These are phyloP conservation scores for Lycopodina hypogea DNA, from an alignment of 37 sponge, comb jelly and placozoan species.

Conservation along the genomic window DNA sequence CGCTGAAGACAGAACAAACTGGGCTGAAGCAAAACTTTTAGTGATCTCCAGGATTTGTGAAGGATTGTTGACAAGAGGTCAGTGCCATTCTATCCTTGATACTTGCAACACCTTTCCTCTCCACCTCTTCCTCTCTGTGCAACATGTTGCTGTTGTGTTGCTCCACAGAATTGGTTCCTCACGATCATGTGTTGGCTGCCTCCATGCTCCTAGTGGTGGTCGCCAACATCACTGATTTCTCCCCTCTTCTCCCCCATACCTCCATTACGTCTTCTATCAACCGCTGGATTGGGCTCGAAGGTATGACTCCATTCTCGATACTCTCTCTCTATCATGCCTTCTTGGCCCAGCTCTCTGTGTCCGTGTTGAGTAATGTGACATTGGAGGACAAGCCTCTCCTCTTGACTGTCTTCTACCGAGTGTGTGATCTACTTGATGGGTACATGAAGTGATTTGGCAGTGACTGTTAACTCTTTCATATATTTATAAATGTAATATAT, in stretches of 20 bases:
- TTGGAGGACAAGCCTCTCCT: constrained; percentile 11
- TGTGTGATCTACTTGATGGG: constrained; percentile 29
- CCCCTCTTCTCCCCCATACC: not conserved
- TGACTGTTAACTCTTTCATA: too few relatives aligned
- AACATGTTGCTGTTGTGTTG: not conserved
- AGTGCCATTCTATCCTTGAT: too few relatives aligned
- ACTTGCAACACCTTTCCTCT: too few relatives aligned
- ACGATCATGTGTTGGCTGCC: constrained; percentile 26
- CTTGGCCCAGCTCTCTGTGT: constrained; percentile 46
- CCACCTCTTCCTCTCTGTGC: not conserved
- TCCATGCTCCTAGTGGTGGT: constrained; percentile 44
- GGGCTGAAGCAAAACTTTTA: not conserved
- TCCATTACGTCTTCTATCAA: not conserved
- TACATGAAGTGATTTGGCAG: too few relatives aligned
- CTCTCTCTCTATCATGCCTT: constrained; percentile 45
- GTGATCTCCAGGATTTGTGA: not conserved
- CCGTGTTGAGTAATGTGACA: not conserved
- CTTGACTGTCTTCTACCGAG: constrained; percentile 19
- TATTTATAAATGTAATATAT: not conserved
- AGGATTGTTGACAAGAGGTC: constrained; percentile 1
- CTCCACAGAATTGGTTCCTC: constrained; percentile 16
- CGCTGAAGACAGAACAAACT: not conserved
- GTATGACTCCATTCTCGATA: constrained; percentile 8
- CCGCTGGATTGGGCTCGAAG: constrained; percentile 5
- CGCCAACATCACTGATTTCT: not conserved